Evolutionary conservation across 2,113 vertebrate genomes (phyloP), one percentile per base, ranked within the genome.

Genomic region (Psittacara wagleri): DNA sequence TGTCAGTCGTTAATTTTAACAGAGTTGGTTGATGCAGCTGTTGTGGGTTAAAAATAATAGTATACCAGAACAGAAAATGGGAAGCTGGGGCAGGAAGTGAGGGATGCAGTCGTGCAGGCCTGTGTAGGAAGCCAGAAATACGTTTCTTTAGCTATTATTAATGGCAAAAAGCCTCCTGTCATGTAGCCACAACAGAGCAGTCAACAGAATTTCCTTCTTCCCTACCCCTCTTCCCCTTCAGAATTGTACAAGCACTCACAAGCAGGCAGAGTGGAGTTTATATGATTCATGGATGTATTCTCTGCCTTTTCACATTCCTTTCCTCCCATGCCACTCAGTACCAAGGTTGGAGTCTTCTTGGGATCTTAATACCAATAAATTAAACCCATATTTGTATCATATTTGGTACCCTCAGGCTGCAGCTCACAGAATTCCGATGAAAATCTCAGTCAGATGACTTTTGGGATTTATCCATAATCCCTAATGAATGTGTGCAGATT

Each of bases 81-180:
- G 85, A 87, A 74, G 74, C 9, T 95, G 80, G n/a, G 16, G 10
- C 37, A 88, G 90, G 89, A 95, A 96, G 49, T 51, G 46, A 69
- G 66, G 57, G 59, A n/a, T 52, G 48, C n/a, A 83, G 14, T 44
- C 7, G 13, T 0, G 2, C n/a, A 31, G 67, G 44, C 62, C 41
- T 54, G 10, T 27, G 67, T 25, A 31, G 59, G 57, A 90, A 83
- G 37, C 19, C 48, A 75, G 44, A 80, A 86, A 44, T 41, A 18
- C 1, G 16, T 59, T 80, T 31, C 8, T 83, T 78, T 23, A 67
- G 29, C 55, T 63, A 1, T 75, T 52, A 28, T 41, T 5, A 35
- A 57, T 10, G 48, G 28, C 31, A 49, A 43, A 59, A 61, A 44
- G 6, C 3, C 10, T 57, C 29, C 6, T 67, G 4, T 31, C 3